Evolutionary conservation across 2,113 vertebrate species (phyloP), one percentile per base, ranked within the genome.

Genomic region (Myrmophylax atrothorax): DNA sequence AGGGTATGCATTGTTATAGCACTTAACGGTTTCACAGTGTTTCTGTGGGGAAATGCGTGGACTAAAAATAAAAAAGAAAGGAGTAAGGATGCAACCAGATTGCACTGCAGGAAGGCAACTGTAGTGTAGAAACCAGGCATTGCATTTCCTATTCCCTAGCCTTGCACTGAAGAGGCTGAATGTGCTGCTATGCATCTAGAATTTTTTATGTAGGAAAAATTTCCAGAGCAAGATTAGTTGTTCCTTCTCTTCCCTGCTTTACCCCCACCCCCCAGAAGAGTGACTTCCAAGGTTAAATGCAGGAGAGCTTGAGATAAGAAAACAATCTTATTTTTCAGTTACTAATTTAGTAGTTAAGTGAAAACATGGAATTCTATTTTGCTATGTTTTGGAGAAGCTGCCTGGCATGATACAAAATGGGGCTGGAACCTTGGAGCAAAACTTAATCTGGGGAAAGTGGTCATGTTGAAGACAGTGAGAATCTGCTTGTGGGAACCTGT

Each of bases 401-500:
- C 37, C 37, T 82, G 49, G 28, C 8, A 6, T 50, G 20, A 8
- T 42, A 50, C 35, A 18, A 68, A 50, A 28, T 40, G 9, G 42
- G 26, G 10, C 70, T 82, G 52, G 67, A 78, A 37, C 11, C 24
- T 44, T 4, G 6, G 44, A 87, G 7, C 38, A 59, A 59, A 72
- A n/a, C 9, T 72, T 59, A 25, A 60, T 15, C 47, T 84, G 73
- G 23, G 25, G 31, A 74, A 70, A 84, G 15, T 2, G 5, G 9
- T 31, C 0, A 0, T 1, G 1, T 59, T 81, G 33, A 33, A 14
- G 23, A 18, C 4, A 12, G 14, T 13, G 46, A 49, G 50, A 72
- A 52, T 47, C 72, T 6, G 3, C 44, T 38, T 1, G 1, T 76
- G 58, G 38, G 33, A 76, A 10, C 17, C 31, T 1, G 1, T 31